Percentiles rank a stretch among this genome's conserved stretches.
phyloP scores from a whole-genome alignment of 2,797 vertebrate genomes.

The Artibeus lituratus region DNA sequence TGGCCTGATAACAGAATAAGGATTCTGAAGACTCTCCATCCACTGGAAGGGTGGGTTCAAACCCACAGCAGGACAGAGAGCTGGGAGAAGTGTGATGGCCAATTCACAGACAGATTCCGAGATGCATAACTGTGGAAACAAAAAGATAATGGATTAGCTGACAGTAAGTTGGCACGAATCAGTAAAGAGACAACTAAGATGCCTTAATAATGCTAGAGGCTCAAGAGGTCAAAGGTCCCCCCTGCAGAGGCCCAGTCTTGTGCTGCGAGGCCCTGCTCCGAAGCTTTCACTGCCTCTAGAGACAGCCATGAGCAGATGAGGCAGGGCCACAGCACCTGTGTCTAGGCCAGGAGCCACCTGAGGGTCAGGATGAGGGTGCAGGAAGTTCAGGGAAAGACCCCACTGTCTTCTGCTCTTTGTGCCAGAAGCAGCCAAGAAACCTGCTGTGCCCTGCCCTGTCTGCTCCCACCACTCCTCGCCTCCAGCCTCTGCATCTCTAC shows the following conservation, averaged over 20 bases:
- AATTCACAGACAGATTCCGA: neutral
- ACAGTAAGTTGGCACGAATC: neutral
- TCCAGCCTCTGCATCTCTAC: neutral
- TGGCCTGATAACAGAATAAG: neutral
- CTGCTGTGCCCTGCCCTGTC: neutral
- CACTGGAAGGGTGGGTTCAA: neutral
- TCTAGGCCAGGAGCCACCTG: neutral
- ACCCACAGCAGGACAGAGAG: neutral
- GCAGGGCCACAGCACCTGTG: neutral
- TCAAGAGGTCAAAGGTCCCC: neutral
- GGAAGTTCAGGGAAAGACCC: neutral
- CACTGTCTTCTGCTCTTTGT: neutral
- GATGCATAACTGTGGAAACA: neutral
- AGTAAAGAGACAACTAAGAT: neutral
- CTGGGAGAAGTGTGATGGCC: neutral
- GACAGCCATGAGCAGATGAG: neutral
- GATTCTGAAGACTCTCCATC: neutral
- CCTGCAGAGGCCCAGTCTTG: neutral
- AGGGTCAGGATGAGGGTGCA: neutral
- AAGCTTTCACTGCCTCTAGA: neutral
- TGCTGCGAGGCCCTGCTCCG: neutral
- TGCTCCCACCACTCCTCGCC: neutral
- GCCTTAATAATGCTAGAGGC: neutral
- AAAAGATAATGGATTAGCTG: neutral
- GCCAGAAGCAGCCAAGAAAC: neutral